Evolutionary conservation across 1,140 invertebrate species (phyloP).

Genomic region (Paracyclopina nana): DNA sequence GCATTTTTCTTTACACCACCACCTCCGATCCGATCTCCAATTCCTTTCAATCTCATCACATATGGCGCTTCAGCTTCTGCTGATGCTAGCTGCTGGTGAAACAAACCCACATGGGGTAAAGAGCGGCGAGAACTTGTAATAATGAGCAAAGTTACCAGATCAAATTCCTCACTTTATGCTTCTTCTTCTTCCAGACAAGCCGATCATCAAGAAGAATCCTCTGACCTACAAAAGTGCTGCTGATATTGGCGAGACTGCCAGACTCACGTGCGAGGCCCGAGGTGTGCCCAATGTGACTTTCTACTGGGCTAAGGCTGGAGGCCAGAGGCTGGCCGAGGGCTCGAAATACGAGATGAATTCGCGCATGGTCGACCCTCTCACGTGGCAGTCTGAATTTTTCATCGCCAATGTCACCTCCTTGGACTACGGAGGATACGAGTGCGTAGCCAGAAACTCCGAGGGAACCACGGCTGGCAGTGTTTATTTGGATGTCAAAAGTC

Average conservation of each 20-base stretch:
- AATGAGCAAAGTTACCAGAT: too few species aligned
- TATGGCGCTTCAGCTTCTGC: too few species aligned
- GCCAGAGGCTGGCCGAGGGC: neutral
- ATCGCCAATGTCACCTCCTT: neutral
- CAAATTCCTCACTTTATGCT: neutral
- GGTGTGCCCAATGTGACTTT: constrained; percentile 13
- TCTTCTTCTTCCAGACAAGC: constrained; percentile 6
- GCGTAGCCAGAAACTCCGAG: constrained; percentile 11
- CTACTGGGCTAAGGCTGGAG: constrained; percentile 1
- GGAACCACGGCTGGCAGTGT: neutral
- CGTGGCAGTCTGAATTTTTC: constrained; percentile 8
- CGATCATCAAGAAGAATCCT: constrained; percentile 1
- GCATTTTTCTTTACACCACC: too few species aligned
- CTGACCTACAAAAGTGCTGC: constrained; percentile 1
- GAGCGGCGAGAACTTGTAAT: too few species aligned
- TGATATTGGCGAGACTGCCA: neutral
- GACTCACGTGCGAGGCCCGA: constrained; percentile 2
- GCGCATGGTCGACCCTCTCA: constrained; percentile 8
- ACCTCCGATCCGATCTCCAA: too few species aligned
- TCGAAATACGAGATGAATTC: constrained; percentile 7
- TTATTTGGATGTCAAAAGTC: constrained; percentile 8
- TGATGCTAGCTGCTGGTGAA: too few species aligned
- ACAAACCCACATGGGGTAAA: too few species aligned
- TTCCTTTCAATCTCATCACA: too few species aligned
- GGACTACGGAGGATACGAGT: constrained; percentile 15